Base-by-base conservation (phyloP, 2,113 vertebrate species). In the Elanus axillaris region DNA sequence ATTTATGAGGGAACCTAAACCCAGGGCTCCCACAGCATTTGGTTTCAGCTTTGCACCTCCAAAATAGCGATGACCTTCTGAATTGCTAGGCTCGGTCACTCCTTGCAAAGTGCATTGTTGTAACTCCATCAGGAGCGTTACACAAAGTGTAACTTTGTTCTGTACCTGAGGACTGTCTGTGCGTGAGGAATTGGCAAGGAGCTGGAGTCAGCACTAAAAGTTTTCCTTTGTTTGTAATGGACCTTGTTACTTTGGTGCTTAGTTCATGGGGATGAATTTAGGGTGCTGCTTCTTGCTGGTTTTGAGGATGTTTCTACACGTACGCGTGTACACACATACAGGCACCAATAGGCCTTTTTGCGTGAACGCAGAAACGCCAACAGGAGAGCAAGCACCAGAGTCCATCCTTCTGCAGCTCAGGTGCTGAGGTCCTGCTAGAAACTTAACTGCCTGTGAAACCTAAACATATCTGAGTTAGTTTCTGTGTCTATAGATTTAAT, bases 251-350 rank as follows among this genome's bases (percentile, higher is more conserved):
- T 84, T 31, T 36, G 71, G 88, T 71, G 76, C 59, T 77, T 76
- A 60, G 72, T 90, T 91, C 83, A 47, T 12, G 43, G 21, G 62
- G 50, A 36, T 60, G 71, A 27, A 83, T 68, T 88, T 74, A 56
- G 77, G 68, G 13, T 3, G 20, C 45, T 74, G 68, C 77, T 91
- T 48, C 85, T 58, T 85, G 45, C 56, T 64, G 75, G 2, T 52
- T 43, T 45, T 13, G 72, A 23, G 43, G 64, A 3, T 31, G 18
- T 38, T 56, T 73, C 16, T 60, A 3, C 48, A 34, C 22, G 2
- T 9, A 2, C 3, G 0, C 26, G 13, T 13, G 34, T 10, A 4
- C 25, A 1, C 10, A 1, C 6, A 1, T 10, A 6, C 13, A 29
- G 64, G 32, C 47, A 38, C 64, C 21, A 1, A 40, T 1, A 18